Evolutionary conservation across 2,888 invertebrate species (phyloP).

Genomic region (Pocota personata): DNA sequence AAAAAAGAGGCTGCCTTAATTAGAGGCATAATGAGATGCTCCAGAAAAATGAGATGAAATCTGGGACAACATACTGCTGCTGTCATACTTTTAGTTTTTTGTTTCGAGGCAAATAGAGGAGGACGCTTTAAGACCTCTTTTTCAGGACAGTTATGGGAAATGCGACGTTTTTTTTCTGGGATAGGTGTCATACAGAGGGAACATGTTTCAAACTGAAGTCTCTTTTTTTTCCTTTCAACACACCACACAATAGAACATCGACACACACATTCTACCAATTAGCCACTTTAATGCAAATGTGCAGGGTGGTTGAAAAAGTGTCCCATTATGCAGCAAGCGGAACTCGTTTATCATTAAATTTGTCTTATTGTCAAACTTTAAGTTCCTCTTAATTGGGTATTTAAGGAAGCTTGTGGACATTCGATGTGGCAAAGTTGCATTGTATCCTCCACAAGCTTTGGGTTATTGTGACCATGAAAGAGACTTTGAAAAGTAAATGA

Average conservation of each 20-base stretch:
- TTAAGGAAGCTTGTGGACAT: background rate
- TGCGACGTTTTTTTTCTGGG: background rate
- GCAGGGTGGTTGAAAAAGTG: background rate
- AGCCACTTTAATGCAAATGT: conserved; percentile 26
- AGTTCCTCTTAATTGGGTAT: background rate
- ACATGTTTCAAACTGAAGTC: too few relatives aligned
- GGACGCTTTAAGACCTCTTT: conserved; percentile 25
- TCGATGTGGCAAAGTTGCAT: background rate
- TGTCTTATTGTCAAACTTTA: background rate
- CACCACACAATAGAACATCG: background rate
- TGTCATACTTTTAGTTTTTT: conserved; percentile 47
- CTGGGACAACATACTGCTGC: conserved; percentile 63
- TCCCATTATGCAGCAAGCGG: background rate
- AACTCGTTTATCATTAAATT: conserved; percentile 13
- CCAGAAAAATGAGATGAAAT: conserved; percentile 54
- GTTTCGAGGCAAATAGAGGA: background rate
- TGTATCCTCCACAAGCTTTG: too few relatives aligned
- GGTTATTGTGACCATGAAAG: too few relatives aligned
- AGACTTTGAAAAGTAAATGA: too few relatives aligned
- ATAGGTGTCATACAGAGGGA: background rate
- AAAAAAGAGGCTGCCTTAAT: conserved; percentile 55
- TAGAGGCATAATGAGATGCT: conserved; percentile 69
- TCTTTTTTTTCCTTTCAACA: background rate
- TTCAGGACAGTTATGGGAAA: conserved; percentile 13
- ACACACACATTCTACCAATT: conserved; percentile 18